A percentile compares a stretch with the other conserved stretches of the same genome.
These are phyloP conservation scores for Palaemon carinicauda DNA, from an alignment of 1,140 invertebrate species.

Conservation along the genomic window DNA sequence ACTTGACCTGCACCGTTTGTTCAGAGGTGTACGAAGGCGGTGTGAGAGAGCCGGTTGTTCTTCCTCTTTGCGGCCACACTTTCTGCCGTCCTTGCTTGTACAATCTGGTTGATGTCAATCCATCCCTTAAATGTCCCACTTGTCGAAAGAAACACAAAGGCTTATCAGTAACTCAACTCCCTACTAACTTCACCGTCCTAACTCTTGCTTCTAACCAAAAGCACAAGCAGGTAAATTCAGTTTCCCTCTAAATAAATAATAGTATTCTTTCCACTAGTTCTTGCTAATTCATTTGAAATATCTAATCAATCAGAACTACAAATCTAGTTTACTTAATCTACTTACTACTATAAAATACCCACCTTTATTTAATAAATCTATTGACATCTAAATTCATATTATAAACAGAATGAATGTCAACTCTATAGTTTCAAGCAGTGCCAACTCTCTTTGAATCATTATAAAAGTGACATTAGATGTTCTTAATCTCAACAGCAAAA, in stretches of 20 bases:
- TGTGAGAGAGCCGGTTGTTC: not conserved
- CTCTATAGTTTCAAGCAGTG: not conserved
- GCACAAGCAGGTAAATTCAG: not conserved
- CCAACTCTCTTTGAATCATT: not conserved
- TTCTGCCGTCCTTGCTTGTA: conserved; percentile 29
- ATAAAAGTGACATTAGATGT: not conserved
- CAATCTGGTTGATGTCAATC: not conserved
- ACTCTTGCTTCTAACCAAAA: not conserved
- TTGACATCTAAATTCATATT: too few species aligned
- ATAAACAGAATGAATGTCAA: not conserved
- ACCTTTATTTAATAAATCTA: too few species aligned
- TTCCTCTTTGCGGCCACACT: conserved; percentile 31
- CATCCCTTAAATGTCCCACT: conserved; percentile 5
- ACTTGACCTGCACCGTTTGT: not conserved
- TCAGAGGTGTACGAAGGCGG: not conserved
- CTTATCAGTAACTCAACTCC: not conserved
- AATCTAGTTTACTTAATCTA: too few species aligned
- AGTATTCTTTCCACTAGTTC: too few species aligned
- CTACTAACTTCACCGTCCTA: conserved; percentile 12
- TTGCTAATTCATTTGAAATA: too few species aligned
- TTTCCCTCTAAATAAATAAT: too few species aligned
- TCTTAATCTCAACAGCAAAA: not conserved
- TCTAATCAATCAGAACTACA: too few species aligned
- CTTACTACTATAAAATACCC: too few species aligned
- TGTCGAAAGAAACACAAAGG: conserved; percentile 1